A percentile compares a stretch with the other conserved stretches of the same genome.
Evolutionary conservation across 2,113 vertebrate genomes (phyloP).

Genomic region (Climacteris rufus): DNA sequence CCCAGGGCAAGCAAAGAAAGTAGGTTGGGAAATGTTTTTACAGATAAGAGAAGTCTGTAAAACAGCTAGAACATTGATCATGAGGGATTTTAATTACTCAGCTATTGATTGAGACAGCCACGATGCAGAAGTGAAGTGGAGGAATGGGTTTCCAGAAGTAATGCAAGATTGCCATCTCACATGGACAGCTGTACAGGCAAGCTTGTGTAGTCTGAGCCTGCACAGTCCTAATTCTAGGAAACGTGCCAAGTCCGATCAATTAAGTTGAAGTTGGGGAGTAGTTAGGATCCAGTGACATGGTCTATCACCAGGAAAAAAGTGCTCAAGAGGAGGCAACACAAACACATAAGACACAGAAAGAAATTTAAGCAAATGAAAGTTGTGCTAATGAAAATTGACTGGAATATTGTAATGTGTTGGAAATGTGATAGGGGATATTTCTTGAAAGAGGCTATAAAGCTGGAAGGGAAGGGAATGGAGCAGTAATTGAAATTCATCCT

Average conservation of each 20-base stretch:
- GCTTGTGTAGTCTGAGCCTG: slow-evolving; percentile 21
- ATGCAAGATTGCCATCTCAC: slow-evolving; percentile 45
- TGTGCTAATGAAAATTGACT: slow-evolving; percentile 45
- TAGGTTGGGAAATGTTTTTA: slow-evolving; percentile 19
- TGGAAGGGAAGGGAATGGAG: not conserved
- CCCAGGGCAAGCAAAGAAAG: slow-evolving; percentile 29
- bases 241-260: slow-evolving; percentile 69
- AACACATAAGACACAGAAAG: slow-evolving; percentile 32
- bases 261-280: slow-evolving; percentile 57
- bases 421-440: not conserved
- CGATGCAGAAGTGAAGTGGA: not conserved
- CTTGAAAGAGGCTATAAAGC: not conserved
- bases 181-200: not conserved
- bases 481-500: slow-evolving; percentile 63
- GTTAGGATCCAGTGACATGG: slow-evolving; percentile 59
- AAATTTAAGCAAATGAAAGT: slow-evolving; percentile 42
- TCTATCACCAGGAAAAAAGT: slow-evolving; percentile 47
- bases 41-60: slow-evolving; percentile 54
- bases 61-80: slow-evolving; percentile 52
- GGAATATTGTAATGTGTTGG: slow-evolving; percentile 22
- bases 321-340: not conserved
- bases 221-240: slow-evolving; percentile 66
- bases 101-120: slow-evolving; percentile 31
- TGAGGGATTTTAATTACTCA: slow-evolving; percentile 39
- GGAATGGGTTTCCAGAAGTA: slow-evolving; percentile 31